Conservation (phyloP, 2,113 vertebrate species). For the Pelvicachromis taeniatus region DNA sequence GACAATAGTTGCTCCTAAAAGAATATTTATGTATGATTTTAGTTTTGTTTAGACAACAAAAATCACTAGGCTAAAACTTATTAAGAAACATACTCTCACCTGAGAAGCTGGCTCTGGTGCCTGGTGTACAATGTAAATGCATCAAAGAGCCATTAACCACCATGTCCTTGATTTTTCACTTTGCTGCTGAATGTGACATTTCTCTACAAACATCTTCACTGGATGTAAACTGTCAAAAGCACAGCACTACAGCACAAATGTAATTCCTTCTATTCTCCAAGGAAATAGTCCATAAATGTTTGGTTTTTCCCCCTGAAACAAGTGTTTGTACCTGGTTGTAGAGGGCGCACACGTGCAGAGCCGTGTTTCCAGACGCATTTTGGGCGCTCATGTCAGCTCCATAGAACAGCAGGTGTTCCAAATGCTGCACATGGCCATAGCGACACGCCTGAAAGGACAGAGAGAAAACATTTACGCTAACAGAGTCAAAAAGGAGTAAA, state of each 20-base stretch:
- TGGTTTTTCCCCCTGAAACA: background rate
- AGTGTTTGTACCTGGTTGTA: conserved; percentile 87
- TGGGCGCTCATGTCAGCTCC: conserved; percentile 90
- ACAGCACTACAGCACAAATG: background rate
- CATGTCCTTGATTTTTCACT: background rate
- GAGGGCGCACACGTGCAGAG: conserved; percentile 91
- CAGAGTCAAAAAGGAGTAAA: background rate
- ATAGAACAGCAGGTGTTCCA: conserved; percentile 96
- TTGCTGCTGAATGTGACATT: background rate
- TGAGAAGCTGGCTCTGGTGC: background rate
- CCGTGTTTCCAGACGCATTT: conserved; percentile 95
- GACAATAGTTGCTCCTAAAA: background rate
- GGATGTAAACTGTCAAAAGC: background rate
- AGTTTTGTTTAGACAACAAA: background rate
- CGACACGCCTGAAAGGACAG: conserved; percentile 82
- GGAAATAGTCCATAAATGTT: background rate
- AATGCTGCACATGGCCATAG: conserved; percentile 92
- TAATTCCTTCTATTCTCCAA: background rate
- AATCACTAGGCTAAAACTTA: background rate
- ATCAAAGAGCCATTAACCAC: background rate
- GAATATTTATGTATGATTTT: background rate
- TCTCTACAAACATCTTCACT: background rate
- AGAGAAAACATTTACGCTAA: background rate
- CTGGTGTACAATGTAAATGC: background rate
- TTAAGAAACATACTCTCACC: background rate